Conservation (phyloP, 2,888 invertebrate genomes). For the Masnerella sp. region DNA sequence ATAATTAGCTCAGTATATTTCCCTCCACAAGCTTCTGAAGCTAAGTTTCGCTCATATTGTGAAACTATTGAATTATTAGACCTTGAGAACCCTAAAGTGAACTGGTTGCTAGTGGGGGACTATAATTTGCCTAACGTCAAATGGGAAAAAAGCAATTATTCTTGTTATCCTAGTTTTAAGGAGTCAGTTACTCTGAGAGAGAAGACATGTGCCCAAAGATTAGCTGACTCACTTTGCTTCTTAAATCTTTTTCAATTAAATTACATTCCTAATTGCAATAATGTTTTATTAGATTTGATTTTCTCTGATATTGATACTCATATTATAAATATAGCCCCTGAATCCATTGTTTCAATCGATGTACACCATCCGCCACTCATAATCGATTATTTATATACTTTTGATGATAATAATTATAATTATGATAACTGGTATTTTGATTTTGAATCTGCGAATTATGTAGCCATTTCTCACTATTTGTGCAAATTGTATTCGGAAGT, state of each 20-base stretch:
- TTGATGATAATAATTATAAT: neutral
- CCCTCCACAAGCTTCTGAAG: neutral
- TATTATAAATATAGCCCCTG: neutral
- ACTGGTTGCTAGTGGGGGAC: neutral
- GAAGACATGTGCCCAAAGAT: neutral
- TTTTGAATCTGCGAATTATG: neutral
- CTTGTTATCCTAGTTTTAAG: too few species aligned
- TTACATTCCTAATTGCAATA: neutral
- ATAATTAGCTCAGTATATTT: conserved; percentile 3
- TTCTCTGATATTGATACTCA: neutral
- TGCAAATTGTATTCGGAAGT: neutral
- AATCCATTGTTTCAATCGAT: neutral
- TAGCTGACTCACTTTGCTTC: too few species aligned
- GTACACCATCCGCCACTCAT: neutral
- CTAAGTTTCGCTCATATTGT: neutral
- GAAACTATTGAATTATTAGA: neutral
- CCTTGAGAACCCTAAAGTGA: neutral
- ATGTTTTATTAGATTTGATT: conserved; percentile 1
- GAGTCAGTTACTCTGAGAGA: neutral
- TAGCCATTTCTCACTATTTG: neutral
- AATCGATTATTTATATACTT: neutral
- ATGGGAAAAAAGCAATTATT: too few species aligned
- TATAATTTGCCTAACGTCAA: conserved; percentile 10
- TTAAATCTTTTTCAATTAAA: too few species aligned
- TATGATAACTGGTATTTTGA: neutral